Base-by-base conservation (phyloP, 2,888 invertebrate genomes). In the Pherbina coryleti region DNA sequence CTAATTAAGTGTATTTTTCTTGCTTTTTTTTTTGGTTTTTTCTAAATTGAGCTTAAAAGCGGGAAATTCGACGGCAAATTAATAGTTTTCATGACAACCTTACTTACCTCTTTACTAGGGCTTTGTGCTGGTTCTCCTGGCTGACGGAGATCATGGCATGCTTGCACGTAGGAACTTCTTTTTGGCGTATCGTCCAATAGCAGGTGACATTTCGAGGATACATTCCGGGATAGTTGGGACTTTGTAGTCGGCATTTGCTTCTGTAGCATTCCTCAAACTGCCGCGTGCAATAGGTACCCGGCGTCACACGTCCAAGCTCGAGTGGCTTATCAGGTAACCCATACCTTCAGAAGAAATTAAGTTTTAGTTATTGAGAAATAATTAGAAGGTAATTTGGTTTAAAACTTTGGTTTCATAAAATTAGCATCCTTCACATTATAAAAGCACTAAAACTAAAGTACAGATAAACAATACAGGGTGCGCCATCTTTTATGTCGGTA, bases 141-240 rank as follows among this genome's bases (percentile, higher is more conserved):
- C 94, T 92, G 78, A 97, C 95, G 22, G 95, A 94, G 84, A 97
- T 95, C 95, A 97, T 96, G 53, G 97, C 96, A 90, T 96, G 96
- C 88, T 96, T 96, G 90, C 96, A 96, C 64, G 95, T 95, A 17
- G 96, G 96, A 80, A 96, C 94, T 86, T 94, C 94, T 88, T 95
- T 94, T 90, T 97, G 96, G 55, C 96, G 92, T 82, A 97, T 91
- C 81, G 95, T 95, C 92, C 96, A 96, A 89, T 96, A 95, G 90
- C 98, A 98, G 79, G 96, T 96, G 31, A 97, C 96, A 90, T 97
- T 97, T 82, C 97, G 91, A 80, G 89, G 89, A 86, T 89, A 89
- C 92, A 96, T 95, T 78, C 96, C 96, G 14, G 97, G 97, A 88
- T 96, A 97, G 90, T 97, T 97, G 73, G 97, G 97, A 82, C 95